A percentile compares a stretch with the other conserved stretches of the same genome.
phyloP scores from a whole-genome alignment of 2,113 vertebrate species.

The Menura novaehollandiae region DNA sequence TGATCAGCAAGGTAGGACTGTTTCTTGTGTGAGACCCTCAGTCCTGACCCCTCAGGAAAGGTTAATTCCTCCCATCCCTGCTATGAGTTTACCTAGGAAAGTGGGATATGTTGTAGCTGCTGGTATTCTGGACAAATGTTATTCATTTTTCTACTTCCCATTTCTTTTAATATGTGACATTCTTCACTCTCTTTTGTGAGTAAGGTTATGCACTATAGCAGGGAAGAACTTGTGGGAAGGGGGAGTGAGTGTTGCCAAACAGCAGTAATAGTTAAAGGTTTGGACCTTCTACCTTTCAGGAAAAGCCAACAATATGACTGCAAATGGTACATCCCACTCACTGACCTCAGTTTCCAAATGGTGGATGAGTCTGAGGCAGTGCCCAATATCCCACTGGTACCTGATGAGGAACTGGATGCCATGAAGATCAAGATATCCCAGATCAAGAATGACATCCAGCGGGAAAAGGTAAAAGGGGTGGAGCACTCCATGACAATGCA shows the following conservation, averaged over 20 bases:
- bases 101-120: background rate
- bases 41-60: background rate
- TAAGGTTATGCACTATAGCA: background rate
- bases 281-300: constrained; percentile 58
- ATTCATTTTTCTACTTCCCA: background rate
- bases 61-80: background rate
- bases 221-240: background rate
- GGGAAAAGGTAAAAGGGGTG: constrained; percentile 81
- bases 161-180: background rate
- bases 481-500: background rate
- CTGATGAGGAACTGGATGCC: constrained; percentile 91
- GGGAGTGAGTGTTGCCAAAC: background rate
- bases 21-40: background rate
- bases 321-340: constrained; percentile 94
- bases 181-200: background rate
- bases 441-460: constrained; percentile 91
- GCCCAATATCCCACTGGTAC: constrained; percentile 84
- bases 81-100: background rate
- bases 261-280: background rate
- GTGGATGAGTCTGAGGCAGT: constrained; percentile 86
- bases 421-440: constrained; percentile 96
- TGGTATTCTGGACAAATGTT: background rate
- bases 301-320: constrained; percentile 96
- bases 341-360: constrained; percentile 90
- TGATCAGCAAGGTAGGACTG: background rate